Conservation (phyloP, 1,140 invertebrate genomes). For the Bombus balteatus region DNA sequence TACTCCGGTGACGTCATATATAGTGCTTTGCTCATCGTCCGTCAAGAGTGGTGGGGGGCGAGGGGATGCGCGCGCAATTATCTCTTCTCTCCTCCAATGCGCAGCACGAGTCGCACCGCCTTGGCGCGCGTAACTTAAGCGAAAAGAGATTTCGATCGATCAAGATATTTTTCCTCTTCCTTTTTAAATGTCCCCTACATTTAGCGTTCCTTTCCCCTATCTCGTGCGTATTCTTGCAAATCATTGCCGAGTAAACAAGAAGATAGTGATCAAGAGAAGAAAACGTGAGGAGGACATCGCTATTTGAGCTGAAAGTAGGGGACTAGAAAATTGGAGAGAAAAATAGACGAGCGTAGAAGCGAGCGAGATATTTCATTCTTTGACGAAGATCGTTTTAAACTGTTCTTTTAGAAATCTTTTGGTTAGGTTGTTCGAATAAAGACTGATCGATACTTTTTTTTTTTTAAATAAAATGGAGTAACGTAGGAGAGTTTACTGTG, state of each 20-base stretch:
- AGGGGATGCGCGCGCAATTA: slow-evolving; percentile 76
- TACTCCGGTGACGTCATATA: slow-evolving; percentile 80
- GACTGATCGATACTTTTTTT: no score
- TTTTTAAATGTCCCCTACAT: not conserved
- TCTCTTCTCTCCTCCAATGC: not conserved
- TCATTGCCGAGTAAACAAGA: not conserved
- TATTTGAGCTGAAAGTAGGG: not conserved
- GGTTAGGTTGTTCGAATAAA: no score
- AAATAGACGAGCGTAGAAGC: not conserved
- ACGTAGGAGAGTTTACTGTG: no score
- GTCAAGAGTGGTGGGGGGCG: slow-evolving; percentile 67
- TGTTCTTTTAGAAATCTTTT: no score
- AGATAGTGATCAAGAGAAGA: no score
- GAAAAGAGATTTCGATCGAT: not conserved
- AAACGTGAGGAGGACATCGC: not conserved
- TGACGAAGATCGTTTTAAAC: no score
- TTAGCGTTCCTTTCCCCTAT: not conserved
- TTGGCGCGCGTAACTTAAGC: not conserved
- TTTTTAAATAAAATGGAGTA: no score
- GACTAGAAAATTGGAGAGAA: not conserved
- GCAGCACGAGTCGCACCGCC: not conserved
- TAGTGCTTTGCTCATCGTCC: slow-evolving; percentile 64
- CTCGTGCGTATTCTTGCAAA: no score
- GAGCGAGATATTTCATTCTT: no score
- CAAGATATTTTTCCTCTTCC: not conserved